phyloP scores from a whole-genome alignment of 2,888 invertebrate species.

The Ophion obscuratus region DNA sequence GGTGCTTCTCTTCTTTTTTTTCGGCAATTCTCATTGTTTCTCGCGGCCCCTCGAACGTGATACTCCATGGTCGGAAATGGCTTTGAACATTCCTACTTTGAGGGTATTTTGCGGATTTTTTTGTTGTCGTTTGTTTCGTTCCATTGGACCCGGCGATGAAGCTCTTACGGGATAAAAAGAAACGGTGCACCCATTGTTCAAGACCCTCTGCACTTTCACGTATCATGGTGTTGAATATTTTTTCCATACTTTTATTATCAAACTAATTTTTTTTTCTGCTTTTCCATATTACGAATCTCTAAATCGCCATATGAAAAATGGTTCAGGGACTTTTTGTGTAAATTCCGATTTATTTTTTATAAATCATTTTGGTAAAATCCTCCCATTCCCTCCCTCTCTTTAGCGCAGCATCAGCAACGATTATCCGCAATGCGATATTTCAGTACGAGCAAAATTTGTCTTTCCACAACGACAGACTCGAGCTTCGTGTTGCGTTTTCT shows the following conservation, averaged over 20 bases:
- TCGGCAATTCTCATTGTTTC: constrained; percentile 47
- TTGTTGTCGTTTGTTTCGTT: not conserved
- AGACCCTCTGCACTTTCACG: not conserved
- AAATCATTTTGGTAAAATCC: no score
- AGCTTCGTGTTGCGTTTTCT: constrained; percentile 58
- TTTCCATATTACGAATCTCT: not conserved
- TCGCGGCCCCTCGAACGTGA: constrained; percentile 11
- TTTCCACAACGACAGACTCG: constrained; percentile 58
- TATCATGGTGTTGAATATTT: not conserved
- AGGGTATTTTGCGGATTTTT: not conserved
- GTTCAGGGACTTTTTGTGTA: not conserved
- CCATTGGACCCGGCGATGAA: not conserved
- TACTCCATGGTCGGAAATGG: constrained; percentile 16
- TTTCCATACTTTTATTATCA: not conserved
- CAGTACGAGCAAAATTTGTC: constrained; percentile 39
- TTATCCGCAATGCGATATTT: constrained; percentile 51
- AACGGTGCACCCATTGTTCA: constrained; percentile 1
- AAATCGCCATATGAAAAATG: not conserved
- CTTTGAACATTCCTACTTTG: constrained; percentile 35
- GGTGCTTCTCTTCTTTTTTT: constrained; percentile 17
- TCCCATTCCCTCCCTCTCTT: not conserved
- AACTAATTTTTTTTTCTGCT: not conserved
- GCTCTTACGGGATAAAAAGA: constrained; percentile 10
- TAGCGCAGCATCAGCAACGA: constrained; percentile 23
- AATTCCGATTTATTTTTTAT: no score